These are phyloP conservation scores for Crotalus horridus DNA, from an alignment of 2,113 vertebrate genomes.

Conservation along the genomic window DNA sequence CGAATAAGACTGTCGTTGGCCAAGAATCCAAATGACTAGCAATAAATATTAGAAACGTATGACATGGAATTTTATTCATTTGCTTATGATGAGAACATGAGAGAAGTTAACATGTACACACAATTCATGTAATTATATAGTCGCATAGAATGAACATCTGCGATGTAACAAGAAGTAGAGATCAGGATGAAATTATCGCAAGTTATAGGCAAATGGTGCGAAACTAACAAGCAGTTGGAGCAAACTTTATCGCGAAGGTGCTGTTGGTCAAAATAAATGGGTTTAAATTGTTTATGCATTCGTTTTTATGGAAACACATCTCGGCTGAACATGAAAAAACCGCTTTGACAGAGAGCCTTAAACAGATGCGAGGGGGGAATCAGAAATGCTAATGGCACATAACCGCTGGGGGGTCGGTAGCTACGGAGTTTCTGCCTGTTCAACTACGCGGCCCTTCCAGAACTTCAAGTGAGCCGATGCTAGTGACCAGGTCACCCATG, in stretches of 20 bases:
- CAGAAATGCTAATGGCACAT: not conserved
- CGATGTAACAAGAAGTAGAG: not conserved
- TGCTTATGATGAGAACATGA: not conserved
- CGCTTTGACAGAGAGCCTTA: not conserved
- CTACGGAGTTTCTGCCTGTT: not conserved
- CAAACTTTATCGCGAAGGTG: not conserved
- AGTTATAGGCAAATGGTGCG: not conserved
- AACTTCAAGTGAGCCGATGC: not conserved
- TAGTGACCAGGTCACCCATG: not conserved
- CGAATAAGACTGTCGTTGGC: not conserved
- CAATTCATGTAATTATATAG: not conserved
- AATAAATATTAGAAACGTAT: not conserved
- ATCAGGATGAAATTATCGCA: not conserved
- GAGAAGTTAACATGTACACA: not conserved
- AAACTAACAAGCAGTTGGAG: not conserved
- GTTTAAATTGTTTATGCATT: not conserved
- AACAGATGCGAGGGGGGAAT: not conserved
- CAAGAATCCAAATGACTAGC: not conserved
- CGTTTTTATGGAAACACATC: not conserved
- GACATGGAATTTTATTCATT: not conserved
- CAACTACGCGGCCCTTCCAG: not conserved
- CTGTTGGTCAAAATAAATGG: not conserved
- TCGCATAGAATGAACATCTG: not conserved
- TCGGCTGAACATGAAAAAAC: slow-evolving; percentile 9
- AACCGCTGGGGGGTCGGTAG: no score